Evolutionary conservation across 1,140 invertebrate genomes (phyloP).

Genomic region (Callitettix versicolor): DNA sequence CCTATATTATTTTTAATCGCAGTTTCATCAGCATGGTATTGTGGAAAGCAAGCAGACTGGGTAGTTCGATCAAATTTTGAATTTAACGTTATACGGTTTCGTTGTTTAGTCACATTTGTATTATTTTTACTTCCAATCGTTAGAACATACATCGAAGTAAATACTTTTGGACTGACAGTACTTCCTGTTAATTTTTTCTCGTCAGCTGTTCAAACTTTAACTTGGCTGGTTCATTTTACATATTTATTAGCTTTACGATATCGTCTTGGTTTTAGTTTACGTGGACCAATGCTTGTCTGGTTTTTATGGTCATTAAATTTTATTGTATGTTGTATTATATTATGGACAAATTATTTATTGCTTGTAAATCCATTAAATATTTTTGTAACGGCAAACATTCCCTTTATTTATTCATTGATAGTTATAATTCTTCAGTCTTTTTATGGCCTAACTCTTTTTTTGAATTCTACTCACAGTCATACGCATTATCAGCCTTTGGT

Average conservation of each 20-base stretch:
- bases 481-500: slow-evolving; percentile 6
- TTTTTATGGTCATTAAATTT: slow-evolving; percentile 51
- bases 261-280: slow-evolving; percentile 35
- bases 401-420: too few relatives aligned
- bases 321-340: slow-evolving; percentile 38
- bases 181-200: slow-evolving; percentile 18
- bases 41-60: slow-evolving; percentile 47
- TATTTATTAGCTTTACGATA: slow-evolving; percentile 55
- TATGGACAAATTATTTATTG: too few relatives aligned
- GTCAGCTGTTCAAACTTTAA: slow-evolving; percentile 41
- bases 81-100: slow-evolving; percentile 45
- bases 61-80: slow-evolving; percentile 45
- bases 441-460: slow-evolving; percentile 25
- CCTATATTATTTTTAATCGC: slow-evolving; percentile 58
- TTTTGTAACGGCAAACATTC: too few relatives aligned
- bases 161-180: slow-evolving; percentile 8
- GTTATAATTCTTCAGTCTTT: slow-evolving; percentile 29
- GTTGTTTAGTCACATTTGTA: slow-evolving; percentile 47
- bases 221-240: slow-evolving; percentile 68
- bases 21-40: slow-evolving; percentile 61
- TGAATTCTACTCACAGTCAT: slow-evolving; percentile 1
- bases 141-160: slow-evolving; percentile 13
- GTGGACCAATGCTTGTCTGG: slow-evolving; percentile 57
- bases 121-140: slow-evolving; percentile 30
- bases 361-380: too few relatives aligned